Evolutionary conservation across 1,140 invertebrate species (phyloP), one percentile per base, ranked within the genome.

Genomic region (Drosophila triauraria): DNA sequence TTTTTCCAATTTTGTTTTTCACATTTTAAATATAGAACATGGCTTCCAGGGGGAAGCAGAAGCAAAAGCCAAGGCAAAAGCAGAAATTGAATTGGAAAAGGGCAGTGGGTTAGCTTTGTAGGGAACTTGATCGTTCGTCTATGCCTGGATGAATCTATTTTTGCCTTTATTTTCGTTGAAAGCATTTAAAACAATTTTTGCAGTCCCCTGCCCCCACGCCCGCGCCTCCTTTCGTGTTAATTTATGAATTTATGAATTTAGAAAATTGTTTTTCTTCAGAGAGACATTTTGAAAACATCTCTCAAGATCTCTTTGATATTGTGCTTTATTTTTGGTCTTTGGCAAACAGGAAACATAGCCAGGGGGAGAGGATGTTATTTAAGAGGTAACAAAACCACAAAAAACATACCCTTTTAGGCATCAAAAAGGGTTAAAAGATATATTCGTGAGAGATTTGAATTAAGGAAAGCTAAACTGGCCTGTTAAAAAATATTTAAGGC

Each of bases 271-370:
- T 75, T 75, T 75, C 50, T 48, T 63, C 48, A 25, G 25, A 40
- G 13, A 12, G 25, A 25, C 51, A 25, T 50, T 77, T 77, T 61
- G 40, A 79, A 75, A 70, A 85, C 75, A 71, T 70, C 48, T 20
- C 48, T 10, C 80, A 70, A 85, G 70, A 71, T 70, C 48, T 20
- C 48, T 10, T 84, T 80, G 54, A 48, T 50, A 44, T 48, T 75
- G 57, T 70, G 35, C 62, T 44, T 70, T 83, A 88, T 88, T 86
- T 88, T 88, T 69, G 65, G 40, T 68, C 54, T 79, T 71, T 69
- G 56, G 70, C 71, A 83, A 86, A 86, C 80, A 88, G 84, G 83
- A 86, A 86, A 88, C 68, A 60, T 56, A 46, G 43, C 47, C 51
- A 23, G n/a, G 65, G 64, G 46, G 32, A 10, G 8, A n/a, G 46